Base-by-base conservation (phyloP, 2,113 vertebrate genomes). In the Turnix velox region DNA sequence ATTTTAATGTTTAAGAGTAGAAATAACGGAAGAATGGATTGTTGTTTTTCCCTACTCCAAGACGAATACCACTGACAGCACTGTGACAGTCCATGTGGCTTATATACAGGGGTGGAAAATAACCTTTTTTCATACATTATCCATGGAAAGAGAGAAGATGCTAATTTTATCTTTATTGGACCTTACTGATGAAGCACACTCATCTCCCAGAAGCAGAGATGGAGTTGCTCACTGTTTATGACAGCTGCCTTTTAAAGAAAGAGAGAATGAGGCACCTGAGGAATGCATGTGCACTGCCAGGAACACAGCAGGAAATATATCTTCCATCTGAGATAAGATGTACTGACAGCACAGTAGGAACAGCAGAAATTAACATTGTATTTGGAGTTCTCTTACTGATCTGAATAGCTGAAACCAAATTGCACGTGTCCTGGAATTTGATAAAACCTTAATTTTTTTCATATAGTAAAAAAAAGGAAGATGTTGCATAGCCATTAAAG, bases 301-400 rank as follows among this genome's bases (percentile, higher is more conserved):
- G 40, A 92, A 15, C 84, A 61, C 84, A 96, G 74, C 23, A 11
- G 81, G 77, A 87, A 75, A 74, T 78, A 84, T 92, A 33, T 84
- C 62, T 95, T 89, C 80, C 33, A 82, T 86, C 93, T 89, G 77
- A 63, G 45, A 25, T 73, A 62, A 93, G 31, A 62, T 40, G 39
- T 57, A 69, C 91, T 59, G 69, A 94, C 69, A 95, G 48, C 69
- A 86, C 72, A 86, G 76, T 35, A 91, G 73, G 71, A 76, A 33
- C 28, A 57, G 30, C 42, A 87, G 75, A 97, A 95, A 94, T 79
- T 58, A 88, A 65, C 63, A 92, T 89, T 85, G 43, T 63, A 65
- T 61, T 42, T 87, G 24, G 39, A 84, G 18, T 77, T 82, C 92
- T 84, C 66, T 69, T 77, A 72, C 33, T 88, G 72, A 75, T 55